These are phyloP conservation scores for Lasiommata megera DNA, from an alignment of 2,888 invertebrate species.

Conservation along the genomic window DNA sequence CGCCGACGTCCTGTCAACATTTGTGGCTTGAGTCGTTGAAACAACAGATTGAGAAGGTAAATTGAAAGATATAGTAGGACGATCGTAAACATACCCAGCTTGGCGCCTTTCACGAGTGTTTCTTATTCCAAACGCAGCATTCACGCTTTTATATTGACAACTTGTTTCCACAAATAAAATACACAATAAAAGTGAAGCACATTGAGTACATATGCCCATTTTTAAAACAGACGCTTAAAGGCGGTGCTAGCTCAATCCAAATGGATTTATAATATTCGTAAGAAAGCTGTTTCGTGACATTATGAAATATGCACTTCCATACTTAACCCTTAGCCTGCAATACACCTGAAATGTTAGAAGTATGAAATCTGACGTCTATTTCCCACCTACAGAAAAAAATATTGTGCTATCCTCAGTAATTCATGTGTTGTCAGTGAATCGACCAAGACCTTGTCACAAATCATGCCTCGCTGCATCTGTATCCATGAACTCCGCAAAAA, in stretches of 20 bases:
- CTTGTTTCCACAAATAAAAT: conserved; percentile 32
- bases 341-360: neutral
- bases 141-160: conserved; percentile 3
- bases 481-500: neutral
- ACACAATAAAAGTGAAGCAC: conserved; percentile 32
- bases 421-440: too few relatives aligned
- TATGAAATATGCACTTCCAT: conserved; percentile 49
- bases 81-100: conserved; percentile 70
- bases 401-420: too few relatives aligned
- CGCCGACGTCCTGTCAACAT: conserved; percentile 62
- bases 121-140: conserved; percentile 19
- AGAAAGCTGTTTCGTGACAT: conserved; percentile 48
- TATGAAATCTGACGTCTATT: too few relatives aligned
- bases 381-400: too few relatives aligned
- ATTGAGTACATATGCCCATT: conserved; percentile 43
- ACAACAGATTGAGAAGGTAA: conserved; percentile 53
- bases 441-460: too few relatives aligned
- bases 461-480: too few relatives aligned
- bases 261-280: conserved; percentile 57
- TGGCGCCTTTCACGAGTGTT: conserved; percentile 56
- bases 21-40: conserved; percentile 60
- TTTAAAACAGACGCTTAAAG: conserved; percentile 42
- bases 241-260: conserved; percentile 42
- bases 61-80: conserved; percentile 65
- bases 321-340: conserved; percentile 42